Conservation (phyloP, 30 jellyfish, hydroid and myxozoan genomes). For the Aurelia aurita complex sp. Pacific region DNA sequence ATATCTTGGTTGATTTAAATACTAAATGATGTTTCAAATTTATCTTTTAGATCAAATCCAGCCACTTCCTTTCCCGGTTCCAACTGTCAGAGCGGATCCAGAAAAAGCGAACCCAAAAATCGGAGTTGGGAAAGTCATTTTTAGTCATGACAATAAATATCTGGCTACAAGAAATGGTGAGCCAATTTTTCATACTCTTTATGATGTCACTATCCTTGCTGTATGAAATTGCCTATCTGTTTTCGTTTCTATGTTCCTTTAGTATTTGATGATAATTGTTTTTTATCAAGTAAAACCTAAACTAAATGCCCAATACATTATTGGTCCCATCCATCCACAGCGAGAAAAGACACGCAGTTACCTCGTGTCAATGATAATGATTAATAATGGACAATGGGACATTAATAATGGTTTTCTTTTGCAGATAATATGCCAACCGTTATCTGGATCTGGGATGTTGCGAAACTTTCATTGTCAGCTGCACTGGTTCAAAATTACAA, state of each 20-base stretch:
- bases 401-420: neutral
- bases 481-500: conserved; percentile 82
- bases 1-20: no score
- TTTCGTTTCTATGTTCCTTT: no score
- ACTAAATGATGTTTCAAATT: neutral
- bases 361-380: no score
- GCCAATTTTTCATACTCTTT: neutral
- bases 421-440: conserved; percentile 95
- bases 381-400: no score
- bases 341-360: no score
- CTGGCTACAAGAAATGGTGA: conserved; percentile 96
- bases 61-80: conserved; percentile 80
- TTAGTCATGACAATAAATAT: conserved; percentile 71
- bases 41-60: conserved; percentile 68
- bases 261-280: no score
- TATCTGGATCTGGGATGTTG: conserved; percentile 95
- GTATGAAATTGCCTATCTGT: no score
- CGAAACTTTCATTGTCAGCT: conserved; percentile 51
- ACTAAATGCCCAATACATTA: no score
- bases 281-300: no score
- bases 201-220: no score
- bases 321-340: no score
- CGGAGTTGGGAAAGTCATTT: conserved; percentile 84
- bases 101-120: conserved; percentile 95
- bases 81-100: conserved; percentile 90